A percentile compares a stretch with the other conserved stretches of the same genome.
These are phyloP conservation scores for Acanthopagrus latus DNA, from an alignment of 2,797 vertebrate species.

Conservation along the genomic window DNA sequence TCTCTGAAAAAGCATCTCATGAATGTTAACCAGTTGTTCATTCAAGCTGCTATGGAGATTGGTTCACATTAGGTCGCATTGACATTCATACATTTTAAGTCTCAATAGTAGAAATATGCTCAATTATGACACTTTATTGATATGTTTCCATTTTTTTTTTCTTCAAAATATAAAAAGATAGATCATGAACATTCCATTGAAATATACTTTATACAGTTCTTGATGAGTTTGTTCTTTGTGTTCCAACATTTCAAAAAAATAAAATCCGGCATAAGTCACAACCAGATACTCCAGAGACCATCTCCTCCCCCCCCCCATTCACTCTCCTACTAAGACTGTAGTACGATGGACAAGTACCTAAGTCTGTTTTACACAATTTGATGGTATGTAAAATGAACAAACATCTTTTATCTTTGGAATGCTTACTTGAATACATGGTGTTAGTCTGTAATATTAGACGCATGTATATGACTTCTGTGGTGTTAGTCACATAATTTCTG, in stretches of 20 bases:
- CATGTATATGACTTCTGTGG: slow-evolving; percentile 52
- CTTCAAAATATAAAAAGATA: slow-evolving; percentile 88
- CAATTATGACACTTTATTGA: slow-evolving; percentile 86
- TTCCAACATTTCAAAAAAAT: slow-evolving; percentile 86
- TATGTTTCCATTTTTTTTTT: slow-evolving; percentile 86
- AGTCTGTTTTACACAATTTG: slow-evolving; percentile 80
- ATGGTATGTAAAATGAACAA: slow-evolving; percentile 71
- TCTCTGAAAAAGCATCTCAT: slow-evolving; percentile 82
- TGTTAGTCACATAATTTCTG: slow-evolving; percentile 51
- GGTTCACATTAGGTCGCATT: slow-evolving; percentile 83
- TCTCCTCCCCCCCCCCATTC: slow-evolving; percentile 72
- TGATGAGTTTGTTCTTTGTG: slow-evolving; percentile 82
- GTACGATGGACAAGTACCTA: slow-evolving; percentile 80
- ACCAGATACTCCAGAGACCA: slow-evolving; percentile 78
- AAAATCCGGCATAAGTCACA: slow-evolving; percentile 81
- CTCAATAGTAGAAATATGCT: slow-evolving; percentile 85
- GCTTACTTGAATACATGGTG: slow-evolving; percentile 63
- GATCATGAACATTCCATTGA: slow-evolving; percentile 87
- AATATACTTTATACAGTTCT: slow-evolving; percentile 87
- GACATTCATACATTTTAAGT: slow-evolving; percentile 87
- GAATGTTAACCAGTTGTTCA: slow-evolving; percentile 79
- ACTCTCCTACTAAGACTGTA: slow-evolving; percentile 74
- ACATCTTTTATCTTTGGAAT: slow-evolving; percentile 80
- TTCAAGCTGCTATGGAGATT: slow-evolving; percentile 85
- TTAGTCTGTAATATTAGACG: slow-evolving; percentile 53